Evolutionary conservation across 1,140 invertebrate species (phyloP), one percentile per base, ranked within the genome.

Genomic region (Caenorhabditis elegans): DNA sequence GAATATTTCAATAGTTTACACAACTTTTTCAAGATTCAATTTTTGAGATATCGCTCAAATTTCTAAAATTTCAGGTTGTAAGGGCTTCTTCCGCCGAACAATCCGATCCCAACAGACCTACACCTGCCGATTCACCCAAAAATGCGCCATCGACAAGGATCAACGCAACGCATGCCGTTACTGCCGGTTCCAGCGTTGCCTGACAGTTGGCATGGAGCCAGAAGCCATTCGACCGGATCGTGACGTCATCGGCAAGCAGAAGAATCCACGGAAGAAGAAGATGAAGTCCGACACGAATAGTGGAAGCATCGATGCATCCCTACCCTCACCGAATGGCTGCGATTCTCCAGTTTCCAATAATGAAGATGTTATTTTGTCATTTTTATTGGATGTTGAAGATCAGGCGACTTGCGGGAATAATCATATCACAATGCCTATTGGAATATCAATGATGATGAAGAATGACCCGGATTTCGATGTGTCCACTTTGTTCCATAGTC

Each of bases 221-320:
- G 86, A 87, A 83, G 87, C 88, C 34, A 89, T 89, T 53, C 87
- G 88, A 22, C 88, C 88, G 17, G 88, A 89, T 78, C 80, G 88
- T 19, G 88, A 89, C 53, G 79, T 89, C 34, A 89, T 89, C 51
- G 88, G 88, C 6, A 89, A 89, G 70, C 88, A 89, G 79, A 89
- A 89, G 80, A 89, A 89, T 80, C 88, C 88, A 13, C 78, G 88
- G 15, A 89, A 87, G 80, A 85, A 86, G 31, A 89, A 89, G 65
- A 55, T 89, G 34, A 84, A 84, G 46, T 39, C 79, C 5, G 84
- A 87, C 3, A 78, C n/a, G n/a, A n/a, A n/a, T n/a, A n/a, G n/a
- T n/a, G n/a, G 31, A 4, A 28, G 24, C 1, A 78, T 51, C 53
- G 86, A 86, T 36, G 39, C 48, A 17, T 86, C 85, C n/a, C 82